A percentile compares a stretch with the other conserved stretches of the same genome.
phyloP scores from a whole-genome alignment of 2,797 vertebrate genomes.

The Diplodus puntazzo region DNA sequence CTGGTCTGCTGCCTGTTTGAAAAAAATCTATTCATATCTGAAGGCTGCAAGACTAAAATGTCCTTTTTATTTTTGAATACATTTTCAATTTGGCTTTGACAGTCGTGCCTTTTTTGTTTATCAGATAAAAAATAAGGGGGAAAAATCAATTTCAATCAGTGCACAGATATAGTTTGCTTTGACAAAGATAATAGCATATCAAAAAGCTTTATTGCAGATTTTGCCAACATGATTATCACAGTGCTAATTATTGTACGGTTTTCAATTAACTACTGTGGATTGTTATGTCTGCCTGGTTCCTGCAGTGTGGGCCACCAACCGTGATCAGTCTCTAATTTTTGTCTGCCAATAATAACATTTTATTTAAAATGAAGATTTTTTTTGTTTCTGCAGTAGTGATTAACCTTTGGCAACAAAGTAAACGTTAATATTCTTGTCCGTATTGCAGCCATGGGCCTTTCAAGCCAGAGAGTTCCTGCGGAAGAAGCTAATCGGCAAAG shows the following conservation, averaged over 20 bases:
- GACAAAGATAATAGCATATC: background rate
- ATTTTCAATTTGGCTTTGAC: background rate
- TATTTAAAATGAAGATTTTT: background rate
- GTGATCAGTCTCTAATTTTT: background rate
- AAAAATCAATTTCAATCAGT: background rate
- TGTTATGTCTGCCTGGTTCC: background rate
- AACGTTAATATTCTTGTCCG: conserved; percentile 7
- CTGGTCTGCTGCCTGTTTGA: conserved; percentile 1
- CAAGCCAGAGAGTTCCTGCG: conserved; percentile 96
- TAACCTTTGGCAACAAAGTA: background rate
- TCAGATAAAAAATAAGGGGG: background rate
- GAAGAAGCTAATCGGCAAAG: conserved; percentile 98
- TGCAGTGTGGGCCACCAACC: background rate
- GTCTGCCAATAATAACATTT: background rate
- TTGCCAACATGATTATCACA: background rate
- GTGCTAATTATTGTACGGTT: conserved; percentile 1
- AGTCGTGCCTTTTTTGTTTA: background rate
- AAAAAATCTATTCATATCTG: background rate
- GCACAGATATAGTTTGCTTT: conserved; percentile 9
- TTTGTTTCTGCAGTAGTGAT: background rate
- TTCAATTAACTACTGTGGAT: background rate
- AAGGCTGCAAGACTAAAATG: background rate
- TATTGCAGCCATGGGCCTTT: conserved; percentile 94
- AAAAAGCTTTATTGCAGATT: background rate
- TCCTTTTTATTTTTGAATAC: conserved; percentile 1